Percentiles rank a stretch among this genome's conserved stretches.
phyloP scores from a whole-genome alignment of 2,797 vertebrate genomes.

The Periophthalmus magnuspinnatus region DNA sequence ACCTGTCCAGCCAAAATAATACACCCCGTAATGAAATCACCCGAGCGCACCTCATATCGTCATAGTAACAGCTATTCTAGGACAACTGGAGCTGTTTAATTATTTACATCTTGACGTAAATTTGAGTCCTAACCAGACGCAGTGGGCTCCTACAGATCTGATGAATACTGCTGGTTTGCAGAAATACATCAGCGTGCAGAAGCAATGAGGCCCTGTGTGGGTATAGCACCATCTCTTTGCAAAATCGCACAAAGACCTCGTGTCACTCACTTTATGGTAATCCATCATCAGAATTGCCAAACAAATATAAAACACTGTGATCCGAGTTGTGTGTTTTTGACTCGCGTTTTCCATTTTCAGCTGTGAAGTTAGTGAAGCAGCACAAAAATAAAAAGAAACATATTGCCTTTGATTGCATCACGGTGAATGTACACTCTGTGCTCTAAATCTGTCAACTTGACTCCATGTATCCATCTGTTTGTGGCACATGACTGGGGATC shows the following conservation, averaged over 20 bases:
- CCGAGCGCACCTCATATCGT: constrained; percentile 4
- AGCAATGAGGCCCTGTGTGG: constrained; percentile 45
- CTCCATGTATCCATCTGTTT: constrained; percentile 55
- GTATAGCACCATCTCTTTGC: constrained; percentile 18
- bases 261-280: constrained; percentile 37
- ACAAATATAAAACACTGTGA: constrained; percentile 9
- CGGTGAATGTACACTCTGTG: constrained; percentile 38
- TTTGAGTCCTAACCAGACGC: constrained; percentile 37
- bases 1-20: constrained; percentile 31
- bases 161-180: constrained; percentile 27
- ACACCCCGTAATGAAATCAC: constrained; percentile 23
- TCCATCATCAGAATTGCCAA: constrained; percentile 30
- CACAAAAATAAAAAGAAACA: constrained; percentile 28
- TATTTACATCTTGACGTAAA: constrained; percentile 54
- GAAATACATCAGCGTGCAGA: constrained; percentile 26
- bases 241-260: constrained; percentile 47
- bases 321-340: background rate
- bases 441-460: constrained; percentile 68
- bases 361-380: constrained; percentile 15
- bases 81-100: constrained; percentile 54
- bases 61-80: constrained; percentile 16
- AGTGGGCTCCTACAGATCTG: constrained; percentile 20
- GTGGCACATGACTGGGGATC: constrained; percentile 31
- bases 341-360: constrained; percentile 31
- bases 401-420: constrained; percentile 70